Conservation (phyloP, 2,113 vertebrate species). For the Australoheros scitulus region DNA sequence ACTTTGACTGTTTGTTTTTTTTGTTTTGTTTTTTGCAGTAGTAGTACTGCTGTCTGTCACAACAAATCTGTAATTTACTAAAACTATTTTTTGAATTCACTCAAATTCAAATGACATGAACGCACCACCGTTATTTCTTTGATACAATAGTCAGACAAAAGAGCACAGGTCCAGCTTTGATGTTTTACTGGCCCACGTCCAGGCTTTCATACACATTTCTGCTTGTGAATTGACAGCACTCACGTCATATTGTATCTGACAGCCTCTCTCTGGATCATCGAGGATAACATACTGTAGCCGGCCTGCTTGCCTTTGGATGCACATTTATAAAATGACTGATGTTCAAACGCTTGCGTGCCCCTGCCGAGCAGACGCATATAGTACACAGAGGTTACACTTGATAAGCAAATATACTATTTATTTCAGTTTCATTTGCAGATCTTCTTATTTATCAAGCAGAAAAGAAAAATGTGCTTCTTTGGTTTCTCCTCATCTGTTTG, state of each 20-base stretch:
- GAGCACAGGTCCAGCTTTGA: not conserved
- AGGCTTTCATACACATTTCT: conserved; percentile 34
- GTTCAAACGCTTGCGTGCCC: not conserved
- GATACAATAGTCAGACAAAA: conserved; percentile 34
- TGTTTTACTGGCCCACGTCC: conserved; percentile 38
- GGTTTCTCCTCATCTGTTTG: conserved; percentile 61
- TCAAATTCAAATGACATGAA: not conserved
- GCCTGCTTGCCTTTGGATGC: conserved; percentile 30
- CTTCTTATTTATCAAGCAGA: conserved; percentile 50
- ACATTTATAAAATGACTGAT: conserved; percentile 46
- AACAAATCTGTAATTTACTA: conserved; percentile 16
- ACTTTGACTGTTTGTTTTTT: not conserved
- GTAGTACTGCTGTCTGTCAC: not conserved
- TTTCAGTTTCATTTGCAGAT: conserved; percentile 45
- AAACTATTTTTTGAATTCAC: not conserved
- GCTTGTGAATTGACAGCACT: conserved; percentile 32
- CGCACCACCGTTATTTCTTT: not conserved
- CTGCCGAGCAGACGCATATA: not conserved
- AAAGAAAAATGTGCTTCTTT: conserved; percentile 51
- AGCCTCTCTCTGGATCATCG: conserved; percentile 28
- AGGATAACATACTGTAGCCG: conserved; percentile 29
- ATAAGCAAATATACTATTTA: conserved; percentile 49
- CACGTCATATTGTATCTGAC: conserved; percentile 52
- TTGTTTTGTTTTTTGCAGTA: not conserved
- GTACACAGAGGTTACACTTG: conserved; percentile 20